Conservation (phyloP, 1,140 invertebrate genomes). For the Heliconius hermathena region DNA sequence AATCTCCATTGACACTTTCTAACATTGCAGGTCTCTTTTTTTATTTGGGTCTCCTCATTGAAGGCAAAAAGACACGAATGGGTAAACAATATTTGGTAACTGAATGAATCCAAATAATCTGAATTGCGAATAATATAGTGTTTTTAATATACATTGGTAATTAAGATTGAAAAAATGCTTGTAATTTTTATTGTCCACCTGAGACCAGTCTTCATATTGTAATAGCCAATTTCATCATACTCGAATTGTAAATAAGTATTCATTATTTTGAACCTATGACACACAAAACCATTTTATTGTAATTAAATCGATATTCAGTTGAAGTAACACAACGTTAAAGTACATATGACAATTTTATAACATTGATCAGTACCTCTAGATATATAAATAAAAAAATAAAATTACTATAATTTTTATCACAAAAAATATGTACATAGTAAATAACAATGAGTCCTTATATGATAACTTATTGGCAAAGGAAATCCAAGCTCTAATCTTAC, state of each 20-base stretch:
- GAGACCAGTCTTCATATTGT: background rate
- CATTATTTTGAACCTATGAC: background rate
- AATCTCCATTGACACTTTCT: too few relatives aligned
- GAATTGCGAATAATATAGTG: too few relatives aligned
- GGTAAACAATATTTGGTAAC: too few relatives aligned
- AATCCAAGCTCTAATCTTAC: slow-evolving; percentile 19
- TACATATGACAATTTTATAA: background rate
- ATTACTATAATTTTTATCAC: background rate
- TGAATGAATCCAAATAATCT: too few relatives aligned
- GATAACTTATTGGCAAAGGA: slow-evolving; percentile 23
- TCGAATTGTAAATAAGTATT: background rate
- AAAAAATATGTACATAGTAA: background rate
- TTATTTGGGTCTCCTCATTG: too few relatives aligned
- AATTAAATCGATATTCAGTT: slow-evolving; percentile 9
- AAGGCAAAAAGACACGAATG: too few relatives aligned
- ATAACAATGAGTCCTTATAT: slow-evolving; percentile 14
- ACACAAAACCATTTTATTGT: background rate
- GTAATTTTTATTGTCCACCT: too few relatives aligned
- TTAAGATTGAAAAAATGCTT: too few relatives aligned
- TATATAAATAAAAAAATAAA: background rate
- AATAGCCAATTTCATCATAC: background rate
- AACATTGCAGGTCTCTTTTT: too few relatives aligned
- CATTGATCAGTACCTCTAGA: background rate
- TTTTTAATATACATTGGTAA: too few relatives aligned
- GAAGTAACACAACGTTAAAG: background rate